Percentiles rank a stretch among this genome's conserved stretches.
Evolutionary conservation across 30 jellyfish, hydroid and myxozoan species (phyloP).

Genomic region (Aurelia sp.): DNA sequence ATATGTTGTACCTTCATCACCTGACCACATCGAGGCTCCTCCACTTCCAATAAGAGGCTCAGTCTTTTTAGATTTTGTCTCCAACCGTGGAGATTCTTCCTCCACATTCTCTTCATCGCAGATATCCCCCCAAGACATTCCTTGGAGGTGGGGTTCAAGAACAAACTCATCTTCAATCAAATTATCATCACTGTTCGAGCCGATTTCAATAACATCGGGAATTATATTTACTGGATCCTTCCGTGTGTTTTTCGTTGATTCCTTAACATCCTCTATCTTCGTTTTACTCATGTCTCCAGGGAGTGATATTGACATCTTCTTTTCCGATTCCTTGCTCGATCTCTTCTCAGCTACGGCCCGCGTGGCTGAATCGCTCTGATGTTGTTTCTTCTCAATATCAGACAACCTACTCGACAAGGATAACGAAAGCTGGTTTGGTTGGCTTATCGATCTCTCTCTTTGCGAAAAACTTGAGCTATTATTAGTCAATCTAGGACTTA

Average conservation of each 20-base stretch:
- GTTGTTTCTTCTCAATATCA: background rate
- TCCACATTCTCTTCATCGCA: conserved; percentile 32
- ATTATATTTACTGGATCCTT: background rate
- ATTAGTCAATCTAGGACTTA: no score
- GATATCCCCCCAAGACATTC: conserved; percentile 51
- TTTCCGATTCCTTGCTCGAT: background rate
- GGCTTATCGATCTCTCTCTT: background rate
- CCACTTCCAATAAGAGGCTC: conserved; percentile 58
- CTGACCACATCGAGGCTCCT: conserved; percentile 55
- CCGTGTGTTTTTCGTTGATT: background rate
- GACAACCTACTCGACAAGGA: conserved; percentile 2
- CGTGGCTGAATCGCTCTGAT: conserved; percentile 2
- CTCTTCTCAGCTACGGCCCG: conserved; percentile 28
- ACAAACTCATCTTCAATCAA: conserved; percentile 24
- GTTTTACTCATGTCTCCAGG: background rate
- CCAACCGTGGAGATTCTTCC: background rate
- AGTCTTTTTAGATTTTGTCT: background rate
- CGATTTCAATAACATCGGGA: background rate
- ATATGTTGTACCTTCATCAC: conserved; percentile 44
- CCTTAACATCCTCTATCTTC: background rate
- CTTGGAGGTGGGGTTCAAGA: conserved; percentile 40
- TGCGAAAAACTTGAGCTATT: background rate
- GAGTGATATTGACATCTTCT: background rate
- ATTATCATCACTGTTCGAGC: conserved; percentile 16
- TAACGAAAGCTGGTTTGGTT: background rate